Evolutionary conservation across 2,113 vertebrate genomes (phyloP).

Genomic region (Hylia prasina): DNA sequence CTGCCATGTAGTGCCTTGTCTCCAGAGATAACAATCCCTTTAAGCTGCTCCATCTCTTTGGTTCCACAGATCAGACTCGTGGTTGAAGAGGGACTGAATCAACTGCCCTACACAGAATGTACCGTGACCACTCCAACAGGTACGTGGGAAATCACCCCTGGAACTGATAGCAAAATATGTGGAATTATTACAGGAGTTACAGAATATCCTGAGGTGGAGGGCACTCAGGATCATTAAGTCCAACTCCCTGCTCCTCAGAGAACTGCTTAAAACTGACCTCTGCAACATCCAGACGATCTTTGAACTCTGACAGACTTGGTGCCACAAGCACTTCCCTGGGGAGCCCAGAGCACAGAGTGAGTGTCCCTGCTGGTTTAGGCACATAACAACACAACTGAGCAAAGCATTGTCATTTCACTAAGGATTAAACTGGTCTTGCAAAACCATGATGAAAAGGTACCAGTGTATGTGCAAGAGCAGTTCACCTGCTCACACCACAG

Average conservation of each 20-base stretch:
- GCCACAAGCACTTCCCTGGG: not conserved
- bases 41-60: not conserved
- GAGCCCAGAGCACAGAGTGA: not conserved
- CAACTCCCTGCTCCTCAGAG: not conserved
- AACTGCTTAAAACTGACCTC: not conserved
- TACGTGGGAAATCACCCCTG: not conserved
- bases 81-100: constrained; percentile 97
- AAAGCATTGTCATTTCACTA: not conserved
- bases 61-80: constrained; percentile 89
- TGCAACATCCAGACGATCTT: not conserved
- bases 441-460: not conserved
- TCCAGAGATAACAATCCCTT: not conserved
- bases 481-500: not conserved
- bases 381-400: not conserved
- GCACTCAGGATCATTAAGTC: too few relatives aligned
- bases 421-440: not conserved
- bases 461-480: not conserved
- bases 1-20: not conserved
- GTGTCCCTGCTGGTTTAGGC: not conserved
- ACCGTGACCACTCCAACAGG: constrained; percentile 98
- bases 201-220: not conserved
- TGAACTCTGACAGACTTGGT: not conserved
- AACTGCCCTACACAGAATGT: constrained; percentile 94
- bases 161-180: fast-evolving
- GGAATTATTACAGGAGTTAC: not conserved